Conservation (phyloP, 2,888 invertebrate species). For the Clostera curtula region DNA sequence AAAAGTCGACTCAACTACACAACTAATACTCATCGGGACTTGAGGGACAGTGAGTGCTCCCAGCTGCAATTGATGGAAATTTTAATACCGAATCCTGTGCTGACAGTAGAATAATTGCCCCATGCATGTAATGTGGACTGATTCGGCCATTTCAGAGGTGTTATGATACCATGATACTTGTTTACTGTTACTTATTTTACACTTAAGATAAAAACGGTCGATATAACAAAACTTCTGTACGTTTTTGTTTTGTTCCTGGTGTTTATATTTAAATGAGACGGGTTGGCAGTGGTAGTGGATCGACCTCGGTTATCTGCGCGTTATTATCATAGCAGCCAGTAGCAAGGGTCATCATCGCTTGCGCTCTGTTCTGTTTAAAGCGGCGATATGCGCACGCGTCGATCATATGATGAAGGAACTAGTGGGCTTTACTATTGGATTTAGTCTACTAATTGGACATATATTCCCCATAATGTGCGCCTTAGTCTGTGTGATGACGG, state of each 20-base stretch:
- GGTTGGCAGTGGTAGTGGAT: slow-evolving; percentile 26
- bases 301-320: slow-evolving; percentile 27
- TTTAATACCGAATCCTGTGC: too few species aligned
- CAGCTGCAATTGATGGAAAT: too few species aligned
- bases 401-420: slow-evolving; percentile 44
- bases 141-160: too few species aligned
- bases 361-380: slow-evolving; percentile 47
- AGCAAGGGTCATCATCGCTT: slow-evolving; percentile 55
- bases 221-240: slow-evolving; percentile 4
- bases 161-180: too few species aligned
- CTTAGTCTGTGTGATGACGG: too few species aligned
- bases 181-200: slow-evolving; percentile 2
- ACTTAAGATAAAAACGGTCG: slow-evolving; percentile 11
- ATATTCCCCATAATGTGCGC: too few species aligned
- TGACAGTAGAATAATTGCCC: too few species aligned
- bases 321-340: slow-evolving; percentile 34
- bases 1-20: too few species aligned
- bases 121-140: too few species aligned
- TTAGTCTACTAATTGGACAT: too few species aligned
- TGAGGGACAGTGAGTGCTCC: too few species aligned
- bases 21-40: too few species aligned
- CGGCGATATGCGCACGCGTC: slow-evolving; percentile 49
- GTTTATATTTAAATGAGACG: slow-evolving; percentile 23
- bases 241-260: slow-evolving; percentile 7
- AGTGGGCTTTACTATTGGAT: slow-evolving; percentile 25